These are phyloP conservation scores for Eurytoma adleriae DNA, from an alignment of 2,888 invertebrate species.

Conservation along the genomic window DNA sequence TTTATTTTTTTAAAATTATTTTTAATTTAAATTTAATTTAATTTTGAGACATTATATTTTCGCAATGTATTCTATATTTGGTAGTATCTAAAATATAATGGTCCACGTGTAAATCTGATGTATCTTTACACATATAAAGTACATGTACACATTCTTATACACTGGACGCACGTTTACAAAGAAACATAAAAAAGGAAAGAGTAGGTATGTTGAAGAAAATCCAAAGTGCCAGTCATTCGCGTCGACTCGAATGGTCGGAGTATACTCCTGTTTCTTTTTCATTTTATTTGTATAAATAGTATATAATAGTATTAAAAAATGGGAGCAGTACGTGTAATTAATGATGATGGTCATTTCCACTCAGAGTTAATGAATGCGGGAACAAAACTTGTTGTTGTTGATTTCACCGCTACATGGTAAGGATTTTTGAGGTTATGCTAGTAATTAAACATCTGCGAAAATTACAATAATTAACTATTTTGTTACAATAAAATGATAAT, in stretches of 20 bases:
- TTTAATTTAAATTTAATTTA: no score
- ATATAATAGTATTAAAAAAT: constrained; percentile 69
- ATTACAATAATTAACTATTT: background rate
- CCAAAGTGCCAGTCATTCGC: constrained; percentile 50
- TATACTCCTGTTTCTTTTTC: constrained; percentile 1
- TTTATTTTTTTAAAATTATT: no score
- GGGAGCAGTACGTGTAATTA: constrained; percentile 82
- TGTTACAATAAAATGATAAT: background rate
- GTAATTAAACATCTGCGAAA: constrained; percentile 23
- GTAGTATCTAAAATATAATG: no score
- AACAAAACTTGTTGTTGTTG: constrained; percentile 92
- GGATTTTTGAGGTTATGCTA: constrained; percentile 62
- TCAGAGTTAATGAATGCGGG: constrained; percentile 90
- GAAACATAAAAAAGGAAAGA: background rate
- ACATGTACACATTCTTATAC: no score
- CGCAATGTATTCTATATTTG: no score
- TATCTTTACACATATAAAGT: no score
- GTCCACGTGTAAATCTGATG: no score
- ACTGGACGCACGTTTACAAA: background rate
- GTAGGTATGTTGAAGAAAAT: background rate
- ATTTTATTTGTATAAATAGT: constrained; percentile 10
- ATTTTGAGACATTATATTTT: no score
- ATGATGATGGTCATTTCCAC: constrained; percentile 90
- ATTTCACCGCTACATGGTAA: constrained; percentile 96
- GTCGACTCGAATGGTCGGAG: background rate